phyloP scores from a whole-genome alignment of 2,113 vertebrate genomes.

The Chaetops frenatus region DNA sequence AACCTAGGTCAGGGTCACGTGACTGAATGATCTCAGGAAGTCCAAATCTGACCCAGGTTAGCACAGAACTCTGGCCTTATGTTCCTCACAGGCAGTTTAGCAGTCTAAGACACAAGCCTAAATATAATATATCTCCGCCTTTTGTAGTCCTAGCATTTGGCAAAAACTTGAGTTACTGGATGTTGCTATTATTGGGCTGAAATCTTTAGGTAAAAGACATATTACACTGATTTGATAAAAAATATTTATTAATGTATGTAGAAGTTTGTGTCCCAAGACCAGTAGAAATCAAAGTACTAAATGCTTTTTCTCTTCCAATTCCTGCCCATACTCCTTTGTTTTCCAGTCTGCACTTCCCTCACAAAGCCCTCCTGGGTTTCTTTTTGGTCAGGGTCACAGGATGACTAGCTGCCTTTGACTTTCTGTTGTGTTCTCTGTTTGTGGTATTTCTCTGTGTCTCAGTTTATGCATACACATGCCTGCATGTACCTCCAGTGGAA shows the following conservation, averaged over 20 bases:
- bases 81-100: neutral
- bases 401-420: neutral
- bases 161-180: neutral
- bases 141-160: neutral
- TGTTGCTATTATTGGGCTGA: neutral
- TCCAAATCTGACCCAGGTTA: neutral
- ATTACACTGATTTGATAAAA: neutral
- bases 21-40: neutral
- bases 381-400: neutral
- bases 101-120: neutral
- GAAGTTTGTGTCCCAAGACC: neutral
- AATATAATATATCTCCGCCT: neutral
- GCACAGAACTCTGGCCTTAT: neutral
- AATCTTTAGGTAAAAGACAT: neutral
- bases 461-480: neutral
- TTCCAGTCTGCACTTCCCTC: neutral
- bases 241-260: neutral
- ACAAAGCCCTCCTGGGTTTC: neutral
- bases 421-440: neutral
- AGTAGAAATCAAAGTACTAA: neutral
- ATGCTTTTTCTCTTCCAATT: neutral
- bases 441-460: neutral
- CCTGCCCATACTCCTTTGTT: neutral
- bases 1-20: neutral
- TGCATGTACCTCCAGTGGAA: neutral